Base-by-base conservation (phyloP, 2,888 invertebrate genomes). In the Chrysomela aeneicollis region DNA sequence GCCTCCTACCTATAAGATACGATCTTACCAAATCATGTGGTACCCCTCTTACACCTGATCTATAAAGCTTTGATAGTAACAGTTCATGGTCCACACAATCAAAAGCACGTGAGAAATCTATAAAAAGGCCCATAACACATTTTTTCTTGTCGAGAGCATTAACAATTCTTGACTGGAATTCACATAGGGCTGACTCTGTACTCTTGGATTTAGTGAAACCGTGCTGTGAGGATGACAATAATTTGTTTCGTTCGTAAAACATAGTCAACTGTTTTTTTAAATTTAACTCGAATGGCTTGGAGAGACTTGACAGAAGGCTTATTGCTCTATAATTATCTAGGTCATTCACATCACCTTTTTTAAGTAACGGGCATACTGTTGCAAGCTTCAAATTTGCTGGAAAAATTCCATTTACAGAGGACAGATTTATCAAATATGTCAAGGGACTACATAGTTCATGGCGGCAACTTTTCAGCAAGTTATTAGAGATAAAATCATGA, bases 341-440 rank as follows among this genome's bases (percentile, higher is more conserved):
- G n/a, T 47, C 47, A 17, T 18, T n/a, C n/a, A n/a, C 9, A 15
- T 47, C 47, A 47, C 47, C n/a, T 17, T 47, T 17, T 17, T 47
- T 17, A 17, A 47, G n/a, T 47, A 47, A 9, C 5, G 15, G 47
- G 47, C 17, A 47, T 19, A 47, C 47, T 2, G 17, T 47, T 17
- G 47, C 47, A 17, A 47, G 6, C 18, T 47, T 47, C 47, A 47
- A 10, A 47, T 47, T 47, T 47, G 3, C 47, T 17, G 47, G 47
- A 47, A 47, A 47, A 17, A 47, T 15, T 10, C 47, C 47, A 5
- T 42, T 47, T 47, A 9, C 47, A 5, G 47, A 17, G 10, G 17
- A 47, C 17, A 42, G 8, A 42, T 42, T 42, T 10, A 42, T 42
- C 12, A 42, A 10, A 10, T 6, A 42, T 42, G 6, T 6, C 26